phyloP scores from a whole-genome alignment of 1,140 invertebrate genomes.

The Drosophila triauraria region DNA sequence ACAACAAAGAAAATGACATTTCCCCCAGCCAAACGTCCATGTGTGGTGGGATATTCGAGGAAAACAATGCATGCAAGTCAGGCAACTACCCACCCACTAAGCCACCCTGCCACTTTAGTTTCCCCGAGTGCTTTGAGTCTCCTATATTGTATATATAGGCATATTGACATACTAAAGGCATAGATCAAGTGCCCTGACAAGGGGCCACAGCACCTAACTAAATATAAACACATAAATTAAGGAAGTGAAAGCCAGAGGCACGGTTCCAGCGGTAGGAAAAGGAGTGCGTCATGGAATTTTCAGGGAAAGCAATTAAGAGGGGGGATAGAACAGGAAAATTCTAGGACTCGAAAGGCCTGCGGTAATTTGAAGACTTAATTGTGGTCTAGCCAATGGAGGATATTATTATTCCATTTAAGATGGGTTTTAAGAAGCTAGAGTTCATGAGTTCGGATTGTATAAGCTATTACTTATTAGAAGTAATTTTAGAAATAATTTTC shows the following conservation, averaged over 20 bases:
- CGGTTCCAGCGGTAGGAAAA: not conserved
- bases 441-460: not conserved
- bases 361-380: constrained; percentile 12
- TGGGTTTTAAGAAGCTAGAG: not conserved
- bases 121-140: constrained; percentile 2
- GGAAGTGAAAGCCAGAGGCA: constrained; percentile 18
- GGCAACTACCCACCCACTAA: not conserved
- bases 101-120: not conserved
- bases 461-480: not conserved
- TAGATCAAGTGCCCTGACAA: constrained; percentile 69
- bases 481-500: no score
- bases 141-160: constrained; percentile 46
- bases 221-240: constrained; percentile 64
- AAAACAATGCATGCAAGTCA: constrained; percentile 77
- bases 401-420: not conserved
- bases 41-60: constrained; percentile 39
- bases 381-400: not conserved
- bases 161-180: constrained; percentile 78
- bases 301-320: not conserved
- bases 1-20: constrained; percentile 58
- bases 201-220: constrained; percentile 42
- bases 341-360: not conserved
- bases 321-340: not conserved
- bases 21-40: constrained; percentile 17
- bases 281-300: constrained; percentile 18